These are phyloP conservation scores for Myiopsitta monachus DNA, from an alignment of 2,113 vertebrate species.

Conservation along the genomic window DNA sequence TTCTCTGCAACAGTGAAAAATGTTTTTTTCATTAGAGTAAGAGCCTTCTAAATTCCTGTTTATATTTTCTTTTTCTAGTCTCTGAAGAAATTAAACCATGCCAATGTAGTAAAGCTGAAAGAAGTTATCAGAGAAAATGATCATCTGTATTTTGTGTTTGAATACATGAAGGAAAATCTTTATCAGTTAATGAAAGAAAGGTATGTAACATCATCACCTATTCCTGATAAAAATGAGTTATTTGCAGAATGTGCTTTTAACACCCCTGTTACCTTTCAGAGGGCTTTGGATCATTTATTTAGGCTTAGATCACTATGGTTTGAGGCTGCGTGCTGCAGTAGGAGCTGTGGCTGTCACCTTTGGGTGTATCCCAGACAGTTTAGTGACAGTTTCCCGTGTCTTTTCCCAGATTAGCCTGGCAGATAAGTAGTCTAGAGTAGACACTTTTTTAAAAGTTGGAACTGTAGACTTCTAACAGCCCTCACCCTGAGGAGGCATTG, in stretches of 20 bases:
- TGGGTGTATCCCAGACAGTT: background rate
- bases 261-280: background rate
- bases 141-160: slow-evolving; percentile 84
- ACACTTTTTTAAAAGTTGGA: background rate
- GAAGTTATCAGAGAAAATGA: slow-evolving; percentile 86
- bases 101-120: slow-evolving; percentile 84
- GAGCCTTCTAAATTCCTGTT: background rate
- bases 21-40: background rate
- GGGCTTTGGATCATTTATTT: background rate
- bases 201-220: slow-evolving; percentile 45
- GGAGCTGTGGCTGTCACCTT: background rate
- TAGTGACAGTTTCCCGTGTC: background rate
- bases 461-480: background rate
- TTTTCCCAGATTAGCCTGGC: background rate
- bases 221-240: background rate
- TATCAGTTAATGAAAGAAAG: slow-evolving; percentile 87
- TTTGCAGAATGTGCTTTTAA: background rate
- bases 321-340: background rate
- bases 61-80: slow-evolving; percentile 72
- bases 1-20: background rate
- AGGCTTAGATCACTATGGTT: background rate
- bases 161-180: slow-evolving; percentile 88
- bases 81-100: slow-evolving; percentile 84
- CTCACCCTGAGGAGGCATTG: background rate
- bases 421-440: background rate